These are phyloP conservation scores for Epizoanthus ramosus DNA, from an alignment of 92 coral and sea anemone species.

Conservation along the genomic window DNA sequence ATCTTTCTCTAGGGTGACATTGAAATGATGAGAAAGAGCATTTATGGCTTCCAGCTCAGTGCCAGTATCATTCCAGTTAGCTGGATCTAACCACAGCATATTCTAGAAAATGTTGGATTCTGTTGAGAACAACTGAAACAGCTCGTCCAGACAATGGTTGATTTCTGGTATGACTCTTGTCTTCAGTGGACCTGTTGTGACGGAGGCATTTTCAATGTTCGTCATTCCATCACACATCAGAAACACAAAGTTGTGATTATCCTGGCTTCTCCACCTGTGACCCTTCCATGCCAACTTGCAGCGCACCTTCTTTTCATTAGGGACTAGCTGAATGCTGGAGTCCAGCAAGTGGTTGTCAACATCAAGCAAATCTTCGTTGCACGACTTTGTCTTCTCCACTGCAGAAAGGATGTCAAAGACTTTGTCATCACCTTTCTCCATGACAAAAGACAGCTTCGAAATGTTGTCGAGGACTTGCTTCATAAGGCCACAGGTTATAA, in stretches of 20 bases:
- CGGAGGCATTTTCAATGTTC: conserved; percentile 15
- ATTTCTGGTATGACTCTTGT: conserved; percentile 48
- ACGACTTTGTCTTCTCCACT: conserved; percentile 20
- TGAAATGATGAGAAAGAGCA: conserved; percentile 34
- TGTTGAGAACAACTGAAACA: conserved; percentile 31
- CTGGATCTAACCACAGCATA: conserved; percentile 49
- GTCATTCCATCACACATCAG: conserved; percentile 34
- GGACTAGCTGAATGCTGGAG: conserved; percentile 7
- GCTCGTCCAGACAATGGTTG: conserved; percentile 40
- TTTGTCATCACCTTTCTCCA: conserved; percentile 31
- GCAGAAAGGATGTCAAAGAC: conserved; percentile 25
- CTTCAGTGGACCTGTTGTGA: conserved; percentile 7
- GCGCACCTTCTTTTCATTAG: conserved; percentile 22
- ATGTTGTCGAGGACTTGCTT: conserved; percentile 42
- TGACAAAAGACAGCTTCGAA: conserved; percentile 32
- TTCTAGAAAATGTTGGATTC: conserved; percentile 31
- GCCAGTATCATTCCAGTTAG: conserved; percentile 39
- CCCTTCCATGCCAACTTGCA: conserved; percentile 42
- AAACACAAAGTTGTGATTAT: conserved; percentile 40
- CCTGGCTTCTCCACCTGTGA: conserved; percentile 28
- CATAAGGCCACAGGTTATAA: conserved; percentile 29
- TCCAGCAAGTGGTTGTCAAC: conserved; percentile 22
- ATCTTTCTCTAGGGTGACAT: conserved; percentile 29
- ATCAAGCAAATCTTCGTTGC: conserved; percentile 2
- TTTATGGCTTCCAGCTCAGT: conserved; percentile 34